phyloP scores from a whole-genome alignment of 2,113 vertebrate species.

The Arizona elegans region DNA sequence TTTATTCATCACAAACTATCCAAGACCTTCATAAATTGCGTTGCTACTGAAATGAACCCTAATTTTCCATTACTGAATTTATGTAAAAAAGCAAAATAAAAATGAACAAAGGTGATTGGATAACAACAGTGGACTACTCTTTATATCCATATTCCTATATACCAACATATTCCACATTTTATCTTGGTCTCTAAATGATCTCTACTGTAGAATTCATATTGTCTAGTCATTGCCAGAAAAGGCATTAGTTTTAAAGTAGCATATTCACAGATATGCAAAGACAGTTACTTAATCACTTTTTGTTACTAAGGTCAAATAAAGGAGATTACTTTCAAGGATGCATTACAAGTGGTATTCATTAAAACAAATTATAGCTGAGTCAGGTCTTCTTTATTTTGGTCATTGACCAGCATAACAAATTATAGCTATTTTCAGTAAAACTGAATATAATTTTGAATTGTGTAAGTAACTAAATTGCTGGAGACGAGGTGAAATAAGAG shows the following conservation, averaged over 20 bases:
- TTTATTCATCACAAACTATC: not conserved
- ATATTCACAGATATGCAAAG: too few species aligned
- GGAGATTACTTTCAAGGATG: not conserved
- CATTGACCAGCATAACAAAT: not conserved
- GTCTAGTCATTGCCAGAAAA: not conserved
- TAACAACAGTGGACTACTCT: not conserved
- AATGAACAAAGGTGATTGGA: not conserved
- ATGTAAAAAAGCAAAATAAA: not conserved
- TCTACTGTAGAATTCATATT: not conserved
- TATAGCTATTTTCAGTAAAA: not conserved
- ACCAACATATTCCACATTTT: not conserved
- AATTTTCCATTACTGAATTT: not conserved
- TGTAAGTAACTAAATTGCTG: not conserved
- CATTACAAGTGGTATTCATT: not conserved
- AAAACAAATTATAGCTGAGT: not conserved
- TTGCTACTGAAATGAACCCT: not conserved
- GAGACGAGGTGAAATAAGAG: too few species aligned
- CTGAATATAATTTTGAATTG: not conserved
- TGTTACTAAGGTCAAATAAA: not conserved
- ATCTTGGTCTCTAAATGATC: not conserved
- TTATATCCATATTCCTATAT: not conserved
- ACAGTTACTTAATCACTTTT: not conserved
- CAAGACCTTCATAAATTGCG: not conserved
- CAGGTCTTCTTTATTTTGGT: not conserved
- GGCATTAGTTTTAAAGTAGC: too few species aligned